Evolutionary conservation across 2,888 invertebrate species (phyloP), one percentile per base, ranked within the genome.

Genomic region (Stenolophus ochropezus): DNA sequence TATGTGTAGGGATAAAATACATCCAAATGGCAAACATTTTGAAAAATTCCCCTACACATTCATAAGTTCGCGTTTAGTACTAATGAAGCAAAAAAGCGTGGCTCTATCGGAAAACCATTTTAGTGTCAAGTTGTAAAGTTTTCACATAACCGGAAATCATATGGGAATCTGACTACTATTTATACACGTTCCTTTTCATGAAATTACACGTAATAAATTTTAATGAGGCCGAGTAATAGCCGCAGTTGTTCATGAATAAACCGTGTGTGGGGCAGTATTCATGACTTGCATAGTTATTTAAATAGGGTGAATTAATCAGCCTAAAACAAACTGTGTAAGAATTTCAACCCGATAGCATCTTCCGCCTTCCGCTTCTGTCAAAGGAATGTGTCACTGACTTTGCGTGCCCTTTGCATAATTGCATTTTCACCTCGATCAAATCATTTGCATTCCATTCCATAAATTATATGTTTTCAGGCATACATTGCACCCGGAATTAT

Each of bases 241-340:
- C 49, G 23, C 49, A 74, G 51, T 51, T 74, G 74, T 74, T 51
- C 74, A 76, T 76, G 76, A 56, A 76, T 76, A 58, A 58, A 18
- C 33, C 27, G 14, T 49, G 42, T 56, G 33, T 56, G 58, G 21
- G 58, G 65, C 65, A 65, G 23, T 79, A 79, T 71, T 71, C 79
- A 79, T 71, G 71, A 71, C 49, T 69, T 49, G 69, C 51, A 71
- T 79, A 71, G 79, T 79, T 79, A 79, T 79, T 79, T 79, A 79
- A 79, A 79, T 79, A 79, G 71, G 27, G 53, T 69, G 79, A 79
- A 79, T 79, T 79, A 79, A 79, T 79, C 79, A 79, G 53, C 25
- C 51, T 53, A 65, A 69, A 69, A 79, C 69, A 51, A 69, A 79
- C 79, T 69, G 42, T 79, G 79, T 51, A 53, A 79, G 79, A 79